These are phyloP conservation scores for Euura saliciscinereae DNA, from an alignment of 1,140 invertebrate genomes.

Conservation along the genomic window DNA sequence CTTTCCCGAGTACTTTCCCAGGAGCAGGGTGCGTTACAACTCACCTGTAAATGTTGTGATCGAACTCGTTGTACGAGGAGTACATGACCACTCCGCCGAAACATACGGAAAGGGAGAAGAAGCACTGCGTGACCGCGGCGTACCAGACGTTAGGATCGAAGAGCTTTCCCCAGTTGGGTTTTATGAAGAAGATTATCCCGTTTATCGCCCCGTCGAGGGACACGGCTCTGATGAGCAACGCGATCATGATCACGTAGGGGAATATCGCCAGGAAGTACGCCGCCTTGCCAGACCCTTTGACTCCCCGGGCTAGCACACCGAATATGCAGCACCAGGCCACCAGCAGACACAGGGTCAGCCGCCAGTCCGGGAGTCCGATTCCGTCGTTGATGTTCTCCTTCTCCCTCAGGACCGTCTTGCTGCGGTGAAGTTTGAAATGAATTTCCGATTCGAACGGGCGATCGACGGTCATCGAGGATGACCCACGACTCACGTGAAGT, in stretches of 20 bases:
- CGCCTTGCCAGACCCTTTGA: conserved; percentile 60
- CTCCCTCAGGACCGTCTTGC: conserved; percentile 66
- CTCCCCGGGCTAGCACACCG: conserved; percentile 67
- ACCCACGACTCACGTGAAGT: conserved; percentile 61
- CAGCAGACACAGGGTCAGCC: conserved; percentile 65
- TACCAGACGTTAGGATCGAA: conserved; percentile 78
- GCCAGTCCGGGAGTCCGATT: conserved; percentile 71
- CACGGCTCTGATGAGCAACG: conserved; percentile 64
- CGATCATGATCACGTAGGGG: conserved; percentile 68
- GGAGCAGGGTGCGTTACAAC: conserved; percentile 3
- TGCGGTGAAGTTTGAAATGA: conserved; percentile 36
- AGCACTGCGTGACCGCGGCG: conserved; percentile 80
- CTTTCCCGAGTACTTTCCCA: background rate
- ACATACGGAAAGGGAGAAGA: conserved; percentile 78
- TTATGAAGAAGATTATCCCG: conserved; percentile 77
- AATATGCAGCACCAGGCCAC: conserved; percentile 69
- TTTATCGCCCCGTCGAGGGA: conserved; percentile 57
- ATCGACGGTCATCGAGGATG: too few relatives aligned
- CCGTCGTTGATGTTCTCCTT: conserved; percentile 66
- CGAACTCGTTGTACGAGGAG: conserved; percentile 75
- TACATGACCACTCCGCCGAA: conserved; percentile 76
- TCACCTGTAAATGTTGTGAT: conserved; percentile 72
- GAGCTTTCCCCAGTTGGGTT: conserved; percentile 69
- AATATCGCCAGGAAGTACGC: conserved; percentile 71
- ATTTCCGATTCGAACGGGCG: background rate